Evolutionary conservation across 1,140 invertebrate species (phyloP).

Genomic region (Eriosoma lanigerum): DNA sequence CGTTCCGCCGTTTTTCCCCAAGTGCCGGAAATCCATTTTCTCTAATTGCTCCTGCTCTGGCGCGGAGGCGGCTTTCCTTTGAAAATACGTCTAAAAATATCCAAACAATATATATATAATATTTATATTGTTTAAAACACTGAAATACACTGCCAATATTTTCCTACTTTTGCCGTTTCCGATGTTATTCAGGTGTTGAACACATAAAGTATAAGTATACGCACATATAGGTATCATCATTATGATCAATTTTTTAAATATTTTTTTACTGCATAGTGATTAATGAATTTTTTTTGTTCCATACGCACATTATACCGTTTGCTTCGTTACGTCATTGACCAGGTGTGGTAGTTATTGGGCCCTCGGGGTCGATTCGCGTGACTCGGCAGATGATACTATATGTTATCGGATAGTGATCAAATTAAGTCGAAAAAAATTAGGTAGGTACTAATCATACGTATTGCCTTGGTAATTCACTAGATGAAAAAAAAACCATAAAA

Average conservation of each 20-base stretch:
- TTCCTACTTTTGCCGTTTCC: not conserved
- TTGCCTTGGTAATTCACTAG: not conserved
- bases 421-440: conserved; percentile 30
- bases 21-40: conserved; percentile 52
- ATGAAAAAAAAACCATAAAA: conserved; percentile 14
- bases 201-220: not conserved
- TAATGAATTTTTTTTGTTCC: conserved; percentile 24
- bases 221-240: no score
- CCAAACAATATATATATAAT: conserved; percentile 31
- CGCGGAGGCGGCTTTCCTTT: not conserved
- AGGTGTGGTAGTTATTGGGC: conserved; percentile 45
- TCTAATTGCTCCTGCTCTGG: conserved; percentile 48
- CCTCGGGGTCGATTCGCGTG: conserved; percentile 48
- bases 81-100: conserved; percentile 27
- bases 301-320: conserved; percentile 3
- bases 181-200: not conserved
- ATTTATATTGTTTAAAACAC: conserved; percentile 12
- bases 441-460: conserved; percentile 40
- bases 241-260: not conserved
- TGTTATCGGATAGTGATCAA: conserved; percentile 40
- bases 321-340: conserved; percentile 40
- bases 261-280: conserved; percentile 14
- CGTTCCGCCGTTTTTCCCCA: conserved; percentile 45
- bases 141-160: not conserved
- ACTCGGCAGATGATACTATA: conserved; percentile 47